Evolutionary conservation across 1,140 invertebrate genomes (phyloP), one percentile per base, ranked within the genome.

Genomic region (Neotoxoptera formosana): DNA sequence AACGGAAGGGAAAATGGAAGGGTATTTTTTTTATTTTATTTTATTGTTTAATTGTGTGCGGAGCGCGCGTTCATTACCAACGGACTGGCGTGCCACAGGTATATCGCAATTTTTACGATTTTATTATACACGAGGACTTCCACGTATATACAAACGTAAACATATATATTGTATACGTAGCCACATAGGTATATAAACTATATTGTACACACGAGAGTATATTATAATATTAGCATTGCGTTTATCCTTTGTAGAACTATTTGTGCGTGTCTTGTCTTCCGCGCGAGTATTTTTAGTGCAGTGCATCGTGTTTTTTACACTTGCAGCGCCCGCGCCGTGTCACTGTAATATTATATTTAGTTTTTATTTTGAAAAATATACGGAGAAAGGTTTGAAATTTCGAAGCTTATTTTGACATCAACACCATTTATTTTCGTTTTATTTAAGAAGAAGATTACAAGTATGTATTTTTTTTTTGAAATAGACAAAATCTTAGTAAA

Each of bases 71-170:
- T 67, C 60, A 67, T n/a, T n/a, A n/a, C 56, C 56, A 11, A 67
- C 60, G 30, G 60, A 67, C 60, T 67, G 30, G 30, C 60, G 60
- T 67, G 14, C 60, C n/a, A n/a, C 60, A n/a, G 60, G 30, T 67
- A n/a, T n/a, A 67, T 67, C 30, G 60, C 60, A 67, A 67, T 67
- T 67, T 67, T 67, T 67, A 67, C 60, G 60, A 67, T 67, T 67
- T 67, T 67, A 67, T 17, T n/a, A n/a, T n/a, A n/a, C n/a, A n/a
- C 6, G 30, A n/a, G 0, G 60, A n/a, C 30, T 67, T 67, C 4
- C 60, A n/a, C 14, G 14, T 67, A 67, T 17, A 67, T 17, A 17
- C 4, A 67, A 30, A 14, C 60, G 6, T 67, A n/a, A n/a, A 67
- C 8, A 60, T 67, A 17, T 67, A 67, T 11, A 67, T n/a, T 67